Conservation (phyloP, 2,113 vertebrate species). For the Suncus etruscus region DNA sequence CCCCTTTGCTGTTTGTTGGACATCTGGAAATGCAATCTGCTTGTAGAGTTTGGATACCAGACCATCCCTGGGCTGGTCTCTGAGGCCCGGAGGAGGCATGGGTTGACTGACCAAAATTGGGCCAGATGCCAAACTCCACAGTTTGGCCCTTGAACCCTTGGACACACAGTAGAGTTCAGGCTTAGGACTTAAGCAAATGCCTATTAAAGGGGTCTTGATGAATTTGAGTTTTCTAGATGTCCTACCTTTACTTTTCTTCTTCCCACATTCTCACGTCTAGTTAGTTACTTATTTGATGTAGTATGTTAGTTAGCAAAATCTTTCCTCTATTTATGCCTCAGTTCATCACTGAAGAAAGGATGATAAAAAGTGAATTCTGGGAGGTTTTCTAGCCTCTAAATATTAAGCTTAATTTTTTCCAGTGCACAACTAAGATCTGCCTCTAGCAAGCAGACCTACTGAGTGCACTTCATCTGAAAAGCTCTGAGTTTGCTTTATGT, state of each 20-base stretch:
- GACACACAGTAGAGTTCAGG: too few species aligned
- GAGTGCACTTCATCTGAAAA: too few species aligned
- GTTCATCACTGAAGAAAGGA: neutral
- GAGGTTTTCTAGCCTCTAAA: neutral
- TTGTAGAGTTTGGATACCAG: neutral
- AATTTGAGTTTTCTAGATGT: neutral
- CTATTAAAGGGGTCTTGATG: neutral
- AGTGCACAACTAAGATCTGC: too few species aligned
- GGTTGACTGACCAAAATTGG: neutral
- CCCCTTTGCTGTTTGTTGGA: neutral
- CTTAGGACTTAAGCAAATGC: neutral
- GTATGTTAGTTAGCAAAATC: neutral
- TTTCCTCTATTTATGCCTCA: neutral
- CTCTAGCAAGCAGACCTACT: too few species aligned
- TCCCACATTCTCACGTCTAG: neutral
- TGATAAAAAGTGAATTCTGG: neutral
- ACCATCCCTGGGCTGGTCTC: neutral
- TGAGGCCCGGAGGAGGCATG: neutral
- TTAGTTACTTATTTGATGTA: neutral
- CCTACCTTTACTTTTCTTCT: neutral
- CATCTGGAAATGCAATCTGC: neutral
- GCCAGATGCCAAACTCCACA: neutral
- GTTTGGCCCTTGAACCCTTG: accelerated
- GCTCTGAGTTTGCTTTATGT: neutral
- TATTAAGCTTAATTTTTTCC: too few species aligned